A percentile compares a stretch with the other conserved stretches of the same genome.
Evolutionary conservation across 2,888 invertebrate species (phyloP).

Genomic region (Tanaodytes sp.): DNA sequence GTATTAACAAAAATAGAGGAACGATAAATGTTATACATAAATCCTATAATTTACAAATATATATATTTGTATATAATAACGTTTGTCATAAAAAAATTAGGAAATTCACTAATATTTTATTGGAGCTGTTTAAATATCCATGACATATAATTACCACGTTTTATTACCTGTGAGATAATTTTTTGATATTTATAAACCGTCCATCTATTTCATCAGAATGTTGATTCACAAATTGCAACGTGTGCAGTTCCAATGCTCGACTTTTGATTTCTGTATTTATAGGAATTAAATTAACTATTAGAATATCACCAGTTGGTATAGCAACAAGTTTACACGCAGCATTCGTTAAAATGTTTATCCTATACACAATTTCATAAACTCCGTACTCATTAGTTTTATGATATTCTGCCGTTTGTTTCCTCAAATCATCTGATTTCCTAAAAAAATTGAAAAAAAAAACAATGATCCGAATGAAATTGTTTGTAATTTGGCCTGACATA

Average conservation of each 20-base stretch:
- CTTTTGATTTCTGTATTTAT: conserved; percentile 11
- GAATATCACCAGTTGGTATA: conserved; percentile 63
- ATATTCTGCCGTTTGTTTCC: conserved; percentile 10
- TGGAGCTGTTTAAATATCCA: too few species aligned
- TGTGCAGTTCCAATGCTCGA: conserved; percentile 58
- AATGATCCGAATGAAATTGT: too few species aligned
- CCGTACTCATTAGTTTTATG: conserved; percentile 12
- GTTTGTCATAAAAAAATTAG: too few species aligned
- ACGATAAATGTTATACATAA: too few species aligned
- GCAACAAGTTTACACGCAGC: conserved; percentile 63
- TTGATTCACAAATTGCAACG: conserved; percentile 63
- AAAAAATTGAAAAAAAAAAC: conserved; percentile 1
- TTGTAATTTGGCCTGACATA: too few species aligned
- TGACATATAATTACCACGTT: too few species aligned
- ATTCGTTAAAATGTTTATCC: conserved; percentile 18
- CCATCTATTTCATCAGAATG: conserved; percentile 59
- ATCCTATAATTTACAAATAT: too few species aligned
- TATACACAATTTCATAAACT: conserved; percentile 17
- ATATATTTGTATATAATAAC: too few species aligned
- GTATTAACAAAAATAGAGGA: too few species aligned
- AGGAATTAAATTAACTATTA: conserved; percentile 64
- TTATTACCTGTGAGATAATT: conserved; percentile 65
- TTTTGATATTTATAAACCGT: conserved; percentile 62
- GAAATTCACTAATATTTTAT: too few species aligned
- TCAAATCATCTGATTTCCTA: conserved; percentile 23